Evolutionary conservation across 2,113 vertebrate genomes (phyloP), one percentile per base, ranked within the genome.

Genomic region (Motacilla tschutschensis): DNA sequence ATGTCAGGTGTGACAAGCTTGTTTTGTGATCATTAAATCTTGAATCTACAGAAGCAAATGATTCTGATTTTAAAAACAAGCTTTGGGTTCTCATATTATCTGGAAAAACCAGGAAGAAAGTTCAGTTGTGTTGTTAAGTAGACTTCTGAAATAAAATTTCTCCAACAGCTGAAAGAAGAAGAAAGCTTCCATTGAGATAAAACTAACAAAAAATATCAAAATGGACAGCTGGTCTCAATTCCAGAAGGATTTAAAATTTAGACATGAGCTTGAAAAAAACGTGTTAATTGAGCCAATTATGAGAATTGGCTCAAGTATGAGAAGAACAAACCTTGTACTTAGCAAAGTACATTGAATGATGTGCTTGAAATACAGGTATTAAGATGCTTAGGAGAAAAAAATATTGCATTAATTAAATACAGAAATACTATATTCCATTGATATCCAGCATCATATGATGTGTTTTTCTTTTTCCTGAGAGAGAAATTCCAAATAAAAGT

Each of bases 121-220:
- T 77, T 84, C 76, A 88, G 59, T 46, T 81, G 36, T 64, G 25
- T 85, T 38, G 8, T 65, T 85, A 65, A 83, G 74, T 38, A 89
- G 40, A 84, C 44, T 72, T 78, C 44, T 85, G 90, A 95, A 94
- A 94, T 35, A 58, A 90, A 93, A 91, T 88, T 81, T 69, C 38
- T 88, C 31, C 85, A 95, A 92, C 90, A 96, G 94, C 96, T 96
- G 95, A 96, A 83, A 65, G 38, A 59, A 87, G 71, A 57, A 95
- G 74, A 96, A 95, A 90, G 48, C 55, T 83, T 70, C 88, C 47
- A 93, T 78, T 94, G 90, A 96, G 70, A 92, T 57, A 77, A 95
- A 95, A 88, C 79, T 91, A 94, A 93, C 70, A 63, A 95, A 85
- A 84, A 90, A 53, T 87, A 81, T 95, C 94, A 95, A 94, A 87